phyloP scores from a whole-genome alignment of 2,888 invertebrate species.

The Megaustenia siamemsis region DNA sequence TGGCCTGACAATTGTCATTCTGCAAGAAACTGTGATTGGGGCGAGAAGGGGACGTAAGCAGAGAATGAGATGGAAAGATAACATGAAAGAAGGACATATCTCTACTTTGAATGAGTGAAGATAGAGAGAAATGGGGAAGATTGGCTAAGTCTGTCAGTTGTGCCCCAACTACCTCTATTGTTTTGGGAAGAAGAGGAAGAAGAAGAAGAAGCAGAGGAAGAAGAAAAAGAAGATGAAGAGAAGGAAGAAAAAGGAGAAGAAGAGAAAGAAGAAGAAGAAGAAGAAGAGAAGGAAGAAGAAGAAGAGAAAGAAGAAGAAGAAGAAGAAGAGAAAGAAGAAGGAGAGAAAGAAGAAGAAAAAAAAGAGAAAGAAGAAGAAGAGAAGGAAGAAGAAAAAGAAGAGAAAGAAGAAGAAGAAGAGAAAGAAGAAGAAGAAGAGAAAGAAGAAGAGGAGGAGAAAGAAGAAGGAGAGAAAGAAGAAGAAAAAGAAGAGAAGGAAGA shows the following conservation, averaged over 20 bases:
- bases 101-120: no score
- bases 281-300: neutral
- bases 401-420: neutral
- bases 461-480: neutral
- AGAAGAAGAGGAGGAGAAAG: neutral
- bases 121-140: no score
- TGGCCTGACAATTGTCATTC: no score
- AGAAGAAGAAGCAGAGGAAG: neutral
- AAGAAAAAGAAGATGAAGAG: constrained; percentile 34
- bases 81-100: no score
- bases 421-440: neutral
- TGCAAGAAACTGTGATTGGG: no score
- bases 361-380: neutral
- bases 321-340: constrained; percentile 24
- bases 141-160: no score
- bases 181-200: no score
- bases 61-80: no score
- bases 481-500: neutral
- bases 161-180: no score
- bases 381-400: constrained; percentile 55
- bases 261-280: neutral
- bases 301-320: neutral
- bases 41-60: no score
- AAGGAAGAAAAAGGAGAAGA: constrained; percentile 26
- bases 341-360: constrained; percentile 1